A percentile compares a stretch with the other conserved stretches of the same genome.
Evolutionary conservation across 2,113 vertebrate species (phyloP).

Genomic region (human (Homo sapiens)): GRCh38 chr1:183308001-183308500

Average conservation of each 20-base stretch:
- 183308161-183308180: not conserved
- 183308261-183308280: not conserved
- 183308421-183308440: not conserved
- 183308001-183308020: accelerated
- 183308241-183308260: not conserved
- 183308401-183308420: slow-evolving; percentile 32
- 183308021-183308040: not conserved
- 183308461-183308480: not conserved
- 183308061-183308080: not conserved
- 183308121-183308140: not conserved
- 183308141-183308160: not conserved
- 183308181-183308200: not conserved
- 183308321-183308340: not conserved
- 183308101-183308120: not conserved
- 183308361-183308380: slow-evolving; percentile 35
- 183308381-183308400: slow-evolving; percentile 14
- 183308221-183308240: not conserved
- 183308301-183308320: not conserved
- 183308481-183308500: not conserved
- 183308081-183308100: not conserved
- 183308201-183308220: not conserved
- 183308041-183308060: not conserved
- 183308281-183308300: not conserved
- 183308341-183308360: not conserved
- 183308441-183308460: slow-evolving; percentile 16